These are phyloP conservation scores for Ridgeia piscesae DNA, from an alignment of 1,140 invertebrate species.

Conservation along the genomic window DNA sequence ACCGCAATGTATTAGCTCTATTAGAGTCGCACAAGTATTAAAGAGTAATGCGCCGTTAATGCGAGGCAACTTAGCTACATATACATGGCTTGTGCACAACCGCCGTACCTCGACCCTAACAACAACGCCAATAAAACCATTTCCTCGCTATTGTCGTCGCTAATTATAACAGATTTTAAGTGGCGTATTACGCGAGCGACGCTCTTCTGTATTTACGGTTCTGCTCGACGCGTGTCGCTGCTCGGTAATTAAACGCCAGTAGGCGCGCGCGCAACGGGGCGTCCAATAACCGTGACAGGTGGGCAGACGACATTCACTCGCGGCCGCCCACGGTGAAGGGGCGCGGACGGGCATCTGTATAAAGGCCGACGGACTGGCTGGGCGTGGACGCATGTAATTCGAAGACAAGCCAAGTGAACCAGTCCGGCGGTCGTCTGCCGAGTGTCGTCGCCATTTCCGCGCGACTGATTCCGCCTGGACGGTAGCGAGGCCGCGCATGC, in stretches of 20 bases:
- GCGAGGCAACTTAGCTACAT: neutral
- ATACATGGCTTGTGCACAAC: neutral
- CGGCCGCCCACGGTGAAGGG: neutral
- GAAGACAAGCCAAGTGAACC: neutral
- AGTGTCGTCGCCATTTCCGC: neutral
- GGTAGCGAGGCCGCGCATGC: neutral
- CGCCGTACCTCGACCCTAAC: neutral
- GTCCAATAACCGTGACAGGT: neutral
- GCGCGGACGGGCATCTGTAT: neutral
- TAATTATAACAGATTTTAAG: slow-evolving; percentile 7
- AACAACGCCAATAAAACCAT: neutral
- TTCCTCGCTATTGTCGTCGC: neutral
- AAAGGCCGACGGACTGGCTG: neutral
- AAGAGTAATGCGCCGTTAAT: neutral
- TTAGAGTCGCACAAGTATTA: neutral
- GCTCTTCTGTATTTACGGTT: neutral
- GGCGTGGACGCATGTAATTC: neutral
- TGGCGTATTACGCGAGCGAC: neutral
- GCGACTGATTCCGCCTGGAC: neutral
- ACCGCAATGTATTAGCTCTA: neutral
- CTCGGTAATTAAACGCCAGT: neutral
- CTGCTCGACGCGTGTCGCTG: neutral
- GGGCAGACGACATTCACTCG: neutral
- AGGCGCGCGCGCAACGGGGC: too few species aligned
- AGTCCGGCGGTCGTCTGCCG: neutral